These are phyloP conservation scores for Callaeas wilsoni DNA, from an alignment of 2,113 vertebrate genomes.

Conservation along the genomic window DNA sequence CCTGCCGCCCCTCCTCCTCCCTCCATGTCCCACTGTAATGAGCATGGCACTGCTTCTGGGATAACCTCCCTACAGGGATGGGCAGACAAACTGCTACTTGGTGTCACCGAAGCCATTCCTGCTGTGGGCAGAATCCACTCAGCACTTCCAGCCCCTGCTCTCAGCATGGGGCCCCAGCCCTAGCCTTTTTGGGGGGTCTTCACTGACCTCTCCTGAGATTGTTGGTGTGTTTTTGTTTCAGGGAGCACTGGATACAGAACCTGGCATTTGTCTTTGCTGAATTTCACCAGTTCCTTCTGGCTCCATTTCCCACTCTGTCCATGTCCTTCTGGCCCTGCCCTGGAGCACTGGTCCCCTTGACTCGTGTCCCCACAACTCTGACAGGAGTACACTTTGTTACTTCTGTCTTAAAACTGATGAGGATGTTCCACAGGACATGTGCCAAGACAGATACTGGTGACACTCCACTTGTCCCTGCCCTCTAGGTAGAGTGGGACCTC, in stretches of 20 bases:
- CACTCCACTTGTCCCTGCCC: not conserved
- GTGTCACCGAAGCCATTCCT: not conserved
- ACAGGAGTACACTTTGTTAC: not conserved
- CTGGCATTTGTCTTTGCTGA: not conserved
- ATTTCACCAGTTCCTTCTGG: not conserved
- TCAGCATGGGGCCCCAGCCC: not conserved
- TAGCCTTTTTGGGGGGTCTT: not conserved
- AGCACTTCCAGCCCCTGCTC: not conserved
- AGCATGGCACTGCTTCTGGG: not conserved
- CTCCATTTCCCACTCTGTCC: not conserved
- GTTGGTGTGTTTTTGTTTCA: not conserved
- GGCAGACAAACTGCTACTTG: not conserved
- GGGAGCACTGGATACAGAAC: not conserved
- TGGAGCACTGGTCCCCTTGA: not conserved
- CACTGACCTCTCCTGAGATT: not conserved
- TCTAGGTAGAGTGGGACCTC: not conserved
- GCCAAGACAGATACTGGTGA: not conserved
- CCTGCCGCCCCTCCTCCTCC: not conserved
- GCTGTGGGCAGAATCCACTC: not conserved
- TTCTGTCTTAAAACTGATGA: not conserved
- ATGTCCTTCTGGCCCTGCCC: not conserved
- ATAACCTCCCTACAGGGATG: not conserved
- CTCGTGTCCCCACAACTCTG: not conserved
- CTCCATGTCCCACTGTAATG: not conserved
- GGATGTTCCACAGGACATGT: not conserved